Evolutionary conservation across 2,888 invertebrate genomes (phyloP), one percentile per base, ranked within the genome.

Genomic region (Ferdinandea cuprea): DNA sequence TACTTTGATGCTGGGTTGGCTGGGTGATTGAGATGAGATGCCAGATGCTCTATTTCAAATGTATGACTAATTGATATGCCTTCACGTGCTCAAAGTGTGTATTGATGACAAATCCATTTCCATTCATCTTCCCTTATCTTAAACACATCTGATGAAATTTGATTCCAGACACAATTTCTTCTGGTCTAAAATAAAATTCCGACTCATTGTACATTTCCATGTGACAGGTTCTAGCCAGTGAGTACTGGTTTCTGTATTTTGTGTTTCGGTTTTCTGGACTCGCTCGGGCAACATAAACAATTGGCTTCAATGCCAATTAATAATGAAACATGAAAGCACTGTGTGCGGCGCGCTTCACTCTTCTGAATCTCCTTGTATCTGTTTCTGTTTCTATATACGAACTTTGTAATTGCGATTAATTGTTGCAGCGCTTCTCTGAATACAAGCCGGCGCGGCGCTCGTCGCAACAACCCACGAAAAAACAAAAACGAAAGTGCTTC

Each of bases 251-350:
- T 54, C 1, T 35, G 25, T 13, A 21, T 50, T 66, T 25, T 66
- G n/a, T 59, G n/a, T 59, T 78, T 65, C 42, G 17, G 35, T 42
- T 54, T 68, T 69, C 48, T 63, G 74, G 68, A 63, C 48, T 63
- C 40, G 19, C 19, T 76, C 54, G 58, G 37, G 25, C 77, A 81
- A 30, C 76, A 63, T 74, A 74, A 65, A 44, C 59, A 83, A 78
- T 78, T 83, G 78, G 63, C 61, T 68, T 72, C 83, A 83, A 83
- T 83, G 83, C 68, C 83, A 83, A 83, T 83, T 78, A 83, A 66
- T 68, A 28, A 44, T 37, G 28, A 77, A 77, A 77, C 78, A 83
- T 78, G 30, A 83, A 77, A 77, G 68, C 50, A 17, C 17, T 44
- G 15, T 66, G 35, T 54, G 54, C 46, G 76, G 54, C 54, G 65